Evolutionary conservation across 2,888 invertebrate species (phyloP), one percentile per base, ranked within the genome.

Genomic region (Acleris literana): DNA sequence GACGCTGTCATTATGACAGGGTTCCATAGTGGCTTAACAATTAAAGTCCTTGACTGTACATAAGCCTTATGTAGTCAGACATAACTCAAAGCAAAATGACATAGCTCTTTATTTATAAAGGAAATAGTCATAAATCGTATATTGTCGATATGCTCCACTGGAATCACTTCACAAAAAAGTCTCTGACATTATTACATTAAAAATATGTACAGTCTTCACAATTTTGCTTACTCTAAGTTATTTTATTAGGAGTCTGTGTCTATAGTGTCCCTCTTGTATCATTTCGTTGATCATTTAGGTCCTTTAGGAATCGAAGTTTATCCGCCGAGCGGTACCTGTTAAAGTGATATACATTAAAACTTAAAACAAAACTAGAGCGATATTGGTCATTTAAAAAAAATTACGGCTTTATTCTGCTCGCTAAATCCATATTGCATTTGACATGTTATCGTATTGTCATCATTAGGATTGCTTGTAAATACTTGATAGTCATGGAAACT

Each of bases 141-240:
- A 92, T 91, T 91, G 91, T 92, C 92, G 83, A 87, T 85, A 87
- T 90, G 90, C 87, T 92, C 91, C 92, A 84, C 86, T 76, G 76
- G 84, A 84, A 86, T 86, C 79, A 78, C 82, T 80, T 84, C 74
- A 64, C 55, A 77, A 82, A 81, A 79, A 80, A 64, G 64, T 73
- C 76, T 72, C 71, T 73, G 74, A 76, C 74, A 80, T 81, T 85
- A 80, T 81, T 85, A 85, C 77, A 70, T 72, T 73, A 72, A 74
- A 68, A 83, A 74, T 90, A 90, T 90, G 76, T 90, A 91, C 90
- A 91, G 90, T 91, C 88, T 92, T 90, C 84, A 80, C 79, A 80
- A 80, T 83, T 82, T 78, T 76, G 71, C 78, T 80, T 82, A 74
- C 73, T 71, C 74, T 80, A 58, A n/a, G 39, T 54, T n/a, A 33